Evolutionary conservation across 1,140 invertebrate species (phyloP).

Genomic region (Heterodera carotae): DNA sequence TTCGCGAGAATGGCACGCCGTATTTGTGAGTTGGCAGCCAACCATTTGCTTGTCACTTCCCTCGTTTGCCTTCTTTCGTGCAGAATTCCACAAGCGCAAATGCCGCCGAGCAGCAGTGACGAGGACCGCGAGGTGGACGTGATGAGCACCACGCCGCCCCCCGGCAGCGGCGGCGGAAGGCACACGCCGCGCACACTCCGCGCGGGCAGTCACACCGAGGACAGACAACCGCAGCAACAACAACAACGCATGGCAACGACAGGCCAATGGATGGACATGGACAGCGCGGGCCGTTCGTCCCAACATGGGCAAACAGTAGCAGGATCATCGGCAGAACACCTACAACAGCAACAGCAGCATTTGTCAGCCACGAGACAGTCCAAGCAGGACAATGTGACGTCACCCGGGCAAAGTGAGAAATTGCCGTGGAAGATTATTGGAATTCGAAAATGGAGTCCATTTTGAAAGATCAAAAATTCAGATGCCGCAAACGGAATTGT

Average conservation of each 20-base stretch:
- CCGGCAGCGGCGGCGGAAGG: too few species aligned
- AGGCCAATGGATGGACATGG: neutral
- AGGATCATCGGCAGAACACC: neutral
- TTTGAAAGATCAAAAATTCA: neutral
- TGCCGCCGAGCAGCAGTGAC: slow-evolving; percentile 21
- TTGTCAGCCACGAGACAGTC: neutral
- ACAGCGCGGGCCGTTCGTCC: neutral
- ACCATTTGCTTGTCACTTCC: neutral
- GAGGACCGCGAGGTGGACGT: slow-evolving; percentile 30
- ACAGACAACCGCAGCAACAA: neutral
- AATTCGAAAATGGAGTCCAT: too few species aligned
- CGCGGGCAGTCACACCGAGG: neutral
- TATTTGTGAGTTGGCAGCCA: slow-evolving; percentile 1
- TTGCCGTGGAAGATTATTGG: neutral
- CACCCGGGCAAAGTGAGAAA: neutral
- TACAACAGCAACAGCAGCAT: neutral
- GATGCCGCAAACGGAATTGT: neutral
- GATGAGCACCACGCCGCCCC: neutral
- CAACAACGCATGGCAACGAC: neutral
- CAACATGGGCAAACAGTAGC: neutral
- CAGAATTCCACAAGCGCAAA: slow-evolving; percentile 8
- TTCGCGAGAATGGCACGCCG: slow-evolving; percentile 23
- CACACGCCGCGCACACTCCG: neutral
- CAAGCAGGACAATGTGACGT: slow-evolving; percentile 1
- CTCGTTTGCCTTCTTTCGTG: neutral